Evolutionary conservation across 1,140 invertebrate species (phyloP).

Genomic region (Ectropis grisescens): DNA sequence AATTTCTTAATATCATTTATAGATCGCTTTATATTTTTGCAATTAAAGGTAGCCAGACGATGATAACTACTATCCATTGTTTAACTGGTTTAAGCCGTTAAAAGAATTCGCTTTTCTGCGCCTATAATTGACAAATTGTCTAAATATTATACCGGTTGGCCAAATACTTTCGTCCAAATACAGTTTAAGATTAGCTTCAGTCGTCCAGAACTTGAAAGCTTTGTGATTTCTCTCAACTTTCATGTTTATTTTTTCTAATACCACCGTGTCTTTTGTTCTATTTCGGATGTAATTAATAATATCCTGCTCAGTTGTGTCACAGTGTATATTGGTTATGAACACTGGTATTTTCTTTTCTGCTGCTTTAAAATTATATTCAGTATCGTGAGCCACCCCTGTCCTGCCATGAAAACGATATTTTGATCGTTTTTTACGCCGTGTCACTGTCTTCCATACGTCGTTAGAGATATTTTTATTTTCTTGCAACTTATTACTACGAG

Average conservation of each 20-base stretch:
- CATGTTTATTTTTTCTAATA: slow-evolving; percentile 15
- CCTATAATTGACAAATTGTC: slow-evolving; percentile 14
- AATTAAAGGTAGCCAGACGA: too few relatives aligned
- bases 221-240: slow-evolving; percentile 10
- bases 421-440: too few relatives aligned
- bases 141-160: slow-evolving; percentile 12
- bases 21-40: too few relatives aligned
- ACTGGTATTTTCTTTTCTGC: slow-evolving; percentile 14
- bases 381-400: neutral
- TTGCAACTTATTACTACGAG: too few relatives aligned
- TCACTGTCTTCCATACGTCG: neutral
- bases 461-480: too few relatives aligned
- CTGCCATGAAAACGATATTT: too few relatives aligned
- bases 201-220: slow-evolving; percentile 13
- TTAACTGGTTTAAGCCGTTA: too few relatives aligned
- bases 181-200: slow-evolving; percentile 7
- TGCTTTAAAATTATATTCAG: slow-evolving; percentile 14
- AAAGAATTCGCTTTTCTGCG: too few relatives aligned
- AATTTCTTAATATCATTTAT: too few relatives aligned
- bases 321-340: slow-evolving; percentile 18
- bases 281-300: slow-evolving; percentile 13
- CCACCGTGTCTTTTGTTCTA: slow-evolving; percentile 13
- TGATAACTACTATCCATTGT: too few relatives aligned
- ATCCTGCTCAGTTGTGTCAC: slow-evolving; percentile 8
- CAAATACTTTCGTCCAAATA: slow-evolving; percentile 16